Percentiles rank a stretch among this genome's conserved stretches.
Evolutionary conservation across 2,888 invertebrate genomes (phyloP).

Genomic region (Drosophila hamatofila): DNA sequence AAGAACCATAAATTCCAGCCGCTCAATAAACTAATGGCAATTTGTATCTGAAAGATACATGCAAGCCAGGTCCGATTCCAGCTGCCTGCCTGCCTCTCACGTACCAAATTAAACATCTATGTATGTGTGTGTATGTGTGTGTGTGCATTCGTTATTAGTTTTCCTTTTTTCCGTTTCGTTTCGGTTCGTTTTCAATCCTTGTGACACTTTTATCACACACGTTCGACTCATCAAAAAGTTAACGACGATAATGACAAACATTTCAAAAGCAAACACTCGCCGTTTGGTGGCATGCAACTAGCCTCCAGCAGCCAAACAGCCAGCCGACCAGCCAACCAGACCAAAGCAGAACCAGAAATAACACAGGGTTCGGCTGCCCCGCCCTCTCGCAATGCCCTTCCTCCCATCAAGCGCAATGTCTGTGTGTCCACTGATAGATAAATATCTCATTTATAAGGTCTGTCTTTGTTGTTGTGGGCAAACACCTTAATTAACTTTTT

Average conservation of each 20-base stretch:
- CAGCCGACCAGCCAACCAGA: slow-evolving; percentile 5
- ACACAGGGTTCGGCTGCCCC: slow-evolving; percentile 3
- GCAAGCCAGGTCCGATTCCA: slow-evolving; percentile 12
- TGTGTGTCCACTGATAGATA: slow-evolving; percentile 64
- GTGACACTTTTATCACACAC: slow-evolving; percentile 80
- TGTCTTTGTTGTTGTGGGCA: slow-evolving; percentile 62
- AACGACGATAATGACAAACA: slow-evolving; percentile 80
- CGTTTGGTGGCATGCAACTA: slow-evolving; percentile 25
- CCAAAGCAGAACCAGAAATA: slow-evolving; percentile 27
- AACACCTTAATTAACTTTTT: slow-evolving; percentile 80
- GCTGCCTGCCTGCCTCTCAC: slow-evolving; percentile 35
- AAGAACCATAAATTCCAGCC: slow-evolving; percentile 69
- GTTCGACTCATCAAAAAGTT: slow-evolving; percentile 80
- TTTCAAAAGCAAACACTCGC: slow-evolving; percentile 75
- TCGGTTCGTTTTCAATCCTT: slow-evolving; percentile 58
- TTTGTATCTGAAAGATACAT: slow-evolving; percentile 74
- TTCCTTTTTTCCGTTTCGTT: slow-evolving; percentile 18
- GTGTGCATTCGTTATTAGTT: slow-evolving; percentile 42
- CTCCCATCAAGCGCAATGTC: not conserved
- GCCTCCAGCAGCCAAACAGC: slow-evolving; percentile 15
- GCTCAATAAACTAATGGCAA: slow-evolving; percentile 80
- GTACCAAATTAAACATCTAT: slow-evolving; percentile 53
- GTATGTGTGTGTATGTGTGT: not conserved
- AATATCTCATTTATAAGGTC: slow-evolving; percentile 76
- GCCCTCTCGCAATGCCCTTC: not conserved